phyloP scores from a whole-genome alignment of 2,113 vertebrate genomes.

The Mesitornis unicolor region DNA sequence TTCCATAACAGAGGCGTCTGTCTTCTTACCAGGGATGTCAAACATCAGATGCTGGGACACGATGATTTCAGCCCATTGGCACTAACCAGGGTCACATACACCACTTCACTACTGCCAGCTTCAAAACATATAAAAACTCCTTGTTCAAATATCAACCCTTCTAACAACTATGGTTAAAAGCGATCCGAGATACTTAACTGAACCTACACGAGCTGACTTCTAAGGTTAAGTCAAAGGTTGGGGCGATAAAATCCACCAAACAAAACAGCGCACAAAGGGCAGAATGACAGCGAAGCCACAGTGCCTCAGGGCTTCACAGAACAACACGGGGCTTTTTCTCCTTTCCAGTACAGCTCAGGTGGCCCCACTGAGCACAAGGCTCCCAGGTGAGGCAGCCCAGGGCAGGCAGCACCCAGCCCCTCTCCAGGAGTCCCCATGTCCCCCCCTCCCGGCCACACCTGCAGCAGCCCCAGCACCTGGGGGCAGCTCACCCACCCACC shows the following conservation, averaged over 20 bases:
- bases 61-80: constrained; percentile 17
- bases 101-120: constrained; percentile 11
- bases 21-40: constrained; percentile 60
- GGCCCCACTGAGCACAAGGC: neutral
- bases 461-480: too few relatives aligned
- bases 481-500: neutral
- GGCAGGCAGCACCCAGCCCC: neutral
- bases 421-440: neutral
- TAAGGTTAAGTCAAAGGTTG: neutral
- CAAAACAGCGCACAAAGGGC: neutral
- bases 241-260: neutral
- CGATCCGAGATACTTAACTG: neutral
- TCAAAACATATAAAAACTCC: constrained; percentile 4
- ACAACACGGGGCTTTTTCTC: rapidly evolving
- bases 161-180: neutral
- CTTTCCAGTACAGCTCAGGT: neutral
- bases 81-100: neutral
- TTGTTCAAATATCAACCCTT: constrained; percentile 4
- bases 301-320: neutral
- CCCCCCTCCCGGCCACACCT: too few relatives aligned
- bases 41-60: constrained; percentile 54
- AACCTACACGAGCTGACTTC: neutral
- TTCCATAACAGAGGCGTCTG: constrained; percentile 51
- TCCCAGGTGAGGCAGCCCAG: rapidly evolving
- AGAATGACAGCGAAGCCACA: rapidly evolving